A percentile compares a stretch with the other conserved stretches of the same genome.
These are phyloP conservation scores for Arrhopalites spinosus DNA, from an alignment of 2,888 invertebrate genomes.

Conservation along the genomic window DNA sequence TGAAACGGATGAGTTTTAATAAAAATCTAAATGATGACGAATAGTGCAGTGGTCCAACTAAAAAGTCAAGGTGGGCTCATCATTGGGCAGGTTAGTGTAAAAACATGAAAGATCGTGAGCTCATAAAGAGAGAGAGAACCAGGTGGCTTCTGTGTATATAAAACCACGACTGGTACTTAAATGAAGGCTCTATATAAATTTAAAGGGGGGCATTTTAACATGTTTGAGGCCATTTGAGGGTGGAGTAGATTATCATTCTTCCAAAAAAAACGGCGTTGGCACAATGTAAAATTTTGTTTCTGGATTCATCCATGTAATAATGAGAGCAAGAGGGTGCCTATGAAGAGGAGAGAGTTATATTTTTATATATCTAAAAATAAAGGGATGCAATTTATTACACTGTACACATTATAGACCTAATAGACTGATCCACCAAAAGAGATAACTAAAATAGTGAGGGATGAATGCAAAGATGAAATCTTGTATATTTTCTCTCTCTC, in stretches of 20 bases:
- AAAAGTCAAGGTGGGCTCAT: background rate
- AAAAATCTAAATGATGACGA: constrained; percentile 22
- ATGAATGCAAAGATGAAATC: constrained; percentile 21
- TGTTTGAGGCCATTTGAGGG: background rate
- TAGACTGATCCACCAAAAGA: background rate
- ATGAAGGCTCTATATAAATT: background rate
- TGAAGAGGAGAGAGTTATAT: background rate
- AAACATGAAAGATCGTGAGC: background rate
- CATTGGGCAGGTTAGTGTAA: background rate
- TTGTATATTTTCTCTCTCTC: background rate
- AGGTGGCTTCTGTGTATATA: constrained; percentile 3
- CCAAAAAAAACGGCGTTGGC: background rate
- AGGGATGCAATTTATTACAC: background rate
- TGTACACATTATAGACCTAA: background rate
- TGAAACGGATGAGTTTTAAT: constrained; percentile 4
- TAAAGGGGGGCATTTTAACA: background rate
- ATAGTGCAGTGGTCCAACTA: constrained; percentile 16
- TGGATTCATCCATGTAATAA: background rate
- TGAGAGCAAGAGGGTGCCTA: background rate
- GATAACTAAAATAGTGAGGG: background rate
- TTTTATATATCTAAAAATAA: too few species aligned
- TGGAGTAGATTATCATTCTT: background rate
- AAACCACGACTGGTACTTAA: background rate
- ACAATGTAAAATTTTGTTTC: background rate
- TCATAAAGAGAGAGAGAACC: background rate